Evolutionary conservation across 2,797 vertebrate species (phyloP).

Genomic region (Galagoides demidoff): DNA sequence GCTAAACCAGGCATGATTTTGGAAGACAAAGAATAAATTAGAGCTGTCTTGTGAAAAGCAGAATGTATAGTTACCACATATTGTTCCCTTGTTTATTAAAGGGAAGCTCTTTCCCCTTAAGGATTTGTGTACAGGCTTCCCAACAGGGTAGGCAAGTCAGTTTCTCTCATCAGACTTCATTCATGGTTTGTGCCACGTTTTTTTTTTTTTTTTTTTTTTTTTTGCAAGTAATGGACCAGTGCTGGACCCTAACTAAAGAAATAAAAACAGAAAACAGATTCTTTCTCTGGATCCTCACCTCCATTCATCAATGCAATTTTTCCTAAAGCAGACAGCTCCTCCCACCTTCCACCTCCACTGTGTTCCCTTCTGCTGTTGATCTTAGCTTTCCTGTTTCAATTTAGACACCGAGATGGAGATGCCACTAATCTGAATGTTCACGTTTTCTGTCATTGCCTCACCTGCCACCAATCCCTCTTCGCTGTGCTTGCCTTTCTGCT

Average conservation of each 20-base stretch:
- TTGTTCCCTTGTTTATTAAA: background rate
- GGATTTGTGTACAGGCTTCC: background rate
- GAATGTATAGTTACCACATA: background rate
- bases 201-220: background rate
- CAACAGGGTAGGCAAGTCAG: background rate
- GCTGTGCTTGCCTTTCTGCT: background rate
- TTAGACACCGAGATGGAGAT: background rate
- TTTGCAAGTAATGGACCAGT: background rate
- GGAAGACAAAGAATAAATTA: background rate
- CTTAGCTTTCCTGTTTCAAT: background rate
- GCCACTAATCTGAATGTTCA: background rate
- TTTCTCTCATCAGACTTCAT: background rate
- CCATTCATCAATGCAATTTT: background rate
- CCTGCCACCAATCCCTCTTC: background rate
- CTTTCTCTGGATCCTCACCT: accelerated
- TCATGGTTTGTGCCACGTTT: background rate
- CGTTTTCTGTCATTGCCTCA: background rate
- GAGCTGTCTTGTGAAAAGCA: background rate
- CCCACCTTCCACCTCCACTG: too few relatives aligned
- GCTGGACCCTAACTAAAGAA: background rate
- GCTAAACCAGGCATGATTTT: background rate
- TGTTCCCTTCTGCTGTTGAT: background rate
- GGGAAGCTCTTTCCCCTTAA: background rate
- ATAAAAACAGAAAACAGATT: background rate
- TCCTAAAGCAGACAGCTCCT: background rate